Percentiles rank a stretch among this genome's conserved stretches.
Conservation (phyloP, 2,888 invertebrate species). For the Eulithis testata region DNA sequence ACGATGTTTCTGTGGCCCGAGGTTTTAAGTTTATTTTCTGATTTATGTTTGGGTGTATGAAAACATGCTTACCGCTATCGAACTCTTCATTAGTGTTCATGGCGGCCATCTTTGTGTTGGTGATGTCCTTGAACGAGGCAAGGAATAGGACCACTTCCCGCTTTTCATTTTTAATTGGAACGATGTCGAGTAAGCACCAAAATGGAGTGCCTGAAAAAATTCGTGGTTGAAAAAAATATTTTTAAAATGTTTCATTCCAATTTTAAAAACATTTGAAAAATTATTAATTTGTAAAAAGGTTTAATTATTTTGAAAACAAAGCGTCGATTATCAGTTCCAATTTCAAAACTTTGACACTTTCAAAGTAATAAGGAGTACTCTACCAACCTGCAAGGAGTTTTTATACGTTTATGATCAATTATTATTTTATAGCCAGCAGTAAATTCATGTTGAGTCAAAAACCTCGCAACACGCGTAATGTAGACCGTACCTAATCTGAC, state of each 20-base stretch:
- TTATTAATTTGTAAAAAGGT: background rate
- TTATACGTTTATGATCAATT: background rate
- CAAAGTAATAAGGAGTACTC: too few relatives aligned
- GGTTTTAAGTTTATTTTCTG: slow-evolving; percentile 47
- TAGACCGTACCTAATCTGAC: background rate
- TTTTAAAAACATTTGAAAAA: too few relatives aligned
- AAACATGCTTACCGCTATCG: slow-evolving; percentile 91
- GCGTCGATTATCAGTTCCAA: background rate
- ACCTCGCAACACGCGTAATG: background rate
- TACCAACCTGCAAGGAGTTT: background rate
- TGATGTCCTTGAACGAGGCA: slow-evolving; percentile 98
- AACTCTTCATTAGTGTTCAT: slow-evolving; percentile 93
- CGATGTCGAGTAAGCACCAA: slow-evolving; percentile 98
- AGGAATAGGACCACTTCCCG: slow-evolving; percentile 97
- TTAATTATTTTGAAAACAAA: background rate
- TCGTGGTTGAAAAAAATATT: slow-evolving; percentile 29
- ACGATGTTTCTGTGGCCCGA: slow-evolving; percentile 10
- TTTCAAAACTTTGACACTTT: background rate
- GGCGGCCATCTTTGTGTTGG: slow-evolving; percentile 95
- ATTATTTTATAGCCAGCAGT: too few relatives aligned
- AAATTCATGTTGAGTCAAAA: background rate
- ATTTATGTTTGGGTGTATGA: slow-evolving; percentile 43
- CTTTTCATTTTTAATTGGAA: slow-evolving; percentile 99
- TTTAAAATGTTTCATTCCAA: too few relatives aligned
- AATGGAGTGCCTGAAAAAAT: slow-evolving; percentile 91